Evolutionary conservation across 2,888 invertebrate genomes (phyloP).

Genomic region (Phaedon cochleariae): DNA sequence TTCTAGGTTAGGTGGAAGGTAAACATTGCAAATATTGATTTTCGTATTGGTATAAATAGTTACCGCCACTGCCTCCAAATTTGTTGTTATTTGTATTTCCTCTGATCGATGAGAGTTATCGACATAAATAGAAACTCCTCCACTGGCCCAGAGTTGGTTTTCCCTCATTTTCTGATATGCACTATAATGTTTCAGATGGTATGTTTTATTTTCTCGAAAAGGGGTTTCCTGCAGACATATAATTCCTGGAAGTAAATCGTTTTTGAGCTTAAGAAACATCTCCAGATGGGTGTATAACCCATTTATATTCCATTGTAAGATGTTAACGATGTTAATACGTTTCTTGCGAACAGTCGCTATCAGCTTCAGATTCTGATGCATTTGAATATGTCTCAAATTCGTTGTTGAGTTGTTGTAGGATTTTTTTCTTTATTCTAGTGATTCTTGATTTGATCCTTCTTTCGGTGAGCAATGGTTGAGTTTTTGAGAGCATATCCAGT

Average conservation of each 20-base stretch:
- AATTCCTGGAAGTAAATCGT: not conserved
- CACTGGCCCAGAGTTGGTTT: not conserved
- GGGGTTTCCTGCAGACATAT: not conserved
- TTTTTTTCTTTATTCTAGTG: not conserved
- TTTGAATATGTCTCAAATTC: not conserved
- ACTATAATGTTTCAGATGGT: not conserved
- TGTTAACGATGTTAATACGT: not conserved
- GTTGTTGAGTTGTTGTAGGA: not conserved
- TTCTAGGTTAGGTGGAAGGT: not conserved
- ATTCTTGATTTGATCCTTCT: not conserved
- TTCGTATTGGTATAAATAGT: not conserved
- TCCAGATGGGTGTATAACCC: not conserved
- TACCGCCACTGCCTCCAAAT: not conserved
- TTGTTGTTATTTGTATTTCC: not conserved
- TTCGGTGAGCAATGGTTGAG: not conserved
- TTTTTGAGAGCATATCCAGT: not conserved
- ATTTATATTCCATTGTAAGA: constrained; percentile 14
- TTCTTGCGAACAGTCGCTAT: not conserved
- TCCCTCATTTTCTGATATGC: not conserved
- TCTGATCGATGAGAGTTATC: not conserved
- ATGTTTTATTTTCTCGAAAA: not conserved
- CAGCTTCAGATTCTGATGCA: not conserved
- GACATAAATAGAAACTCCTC: not conserved
- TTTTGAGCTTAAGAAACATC: not conserved
- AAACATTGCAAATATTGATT: not conserved